Conservation (phyloP, 2,797 vertebrate species). For the Acanthornis magna region DNA sequence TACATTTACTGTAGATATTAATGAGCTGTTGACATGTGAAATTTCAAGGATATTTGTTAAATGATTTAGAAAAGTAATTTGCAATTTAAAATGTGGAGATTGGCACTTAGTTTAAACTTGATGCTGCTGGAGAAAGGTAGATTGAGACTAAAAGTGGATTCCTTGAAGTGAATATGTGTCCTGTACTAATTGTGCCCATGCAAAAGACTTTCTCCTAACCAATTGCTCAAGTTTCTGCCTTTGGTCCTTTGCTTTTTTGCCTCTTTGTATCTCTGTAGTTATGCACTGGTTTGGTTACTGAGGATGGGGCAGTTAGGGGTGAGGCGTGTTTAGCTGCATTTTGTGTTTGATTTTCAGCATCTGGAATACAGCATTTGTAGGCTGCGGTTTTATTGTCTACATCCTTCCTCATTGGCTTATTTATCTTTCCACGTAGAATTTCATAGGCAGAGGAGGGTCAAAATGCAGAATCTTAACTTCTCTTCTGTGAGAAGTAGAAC, state of each 20-base stretch:
- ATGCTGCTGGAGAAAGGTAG: slow-evolving; percentile 50
- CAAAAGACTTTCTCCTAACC: background rate
- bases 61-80: slow-evolving; percentile 76
- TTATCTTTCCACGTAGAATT: background rate
- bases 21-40: slow-evolving; percentile 75
- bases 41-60: slow-evolving; percentile 76
- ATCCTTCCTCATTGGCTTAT: background rate
- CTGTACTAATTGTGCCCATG: slow-evolving; percentile 8
- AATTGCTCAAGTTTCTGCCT: background rate
- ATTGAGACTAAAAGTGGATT: slow-evolving; percentile 40
- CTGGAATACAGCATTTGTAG: background rate
- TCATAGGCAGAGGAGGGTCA: background rate
- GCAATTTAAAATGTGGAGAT: slow-evolving; percentile 67
- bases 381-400: background rate
- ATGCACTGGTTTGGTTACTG: background rate
- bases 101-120: slow-evolving; percentile 67
- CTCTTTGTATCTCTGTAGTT: background rate
- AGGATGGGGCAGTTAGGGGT: background rate
- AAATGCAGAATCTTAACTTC: background rate
- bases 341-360: background rate
- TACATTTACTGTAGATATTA: slow-evolving; percentile 74
- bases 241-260: background rate
- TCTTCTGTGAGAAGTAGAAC: background rate
- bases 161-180: slow-evolving; percentile 21
- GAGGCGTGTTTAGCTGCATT: background rate